phyloP scores from a whole-genome alignment of 2,888 invertebrate species.

The Sinhomidia bicolor region DNA sequence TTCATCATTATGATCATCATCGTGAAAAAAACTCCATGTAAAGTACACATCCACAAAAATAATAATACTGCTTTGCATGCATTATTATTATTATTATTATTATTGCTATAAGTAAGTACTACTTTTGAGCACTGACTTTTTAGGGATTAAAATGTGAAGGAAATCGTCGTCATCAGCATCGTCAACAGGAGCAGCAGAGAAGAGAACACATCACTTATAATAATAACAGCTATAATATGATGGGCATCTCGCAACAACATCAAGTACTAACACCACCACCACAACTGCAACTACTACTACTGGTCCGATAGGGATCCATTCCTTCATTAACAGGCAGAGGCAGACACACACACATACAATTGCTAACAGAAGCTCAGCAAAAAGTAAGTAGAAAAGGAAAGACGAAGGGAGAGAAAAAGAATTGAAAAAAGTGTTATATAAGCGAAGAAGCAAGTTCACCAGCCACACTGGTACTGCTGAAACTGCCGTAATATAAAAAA shows the following conservation, averaged over 20 bases:
- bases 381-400: constrained; percentile 25
- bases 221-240: constrained; percentile 20
- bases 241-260: constrained; percentile 65
- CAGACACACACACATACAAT: constrained; percentile 13
- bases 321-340: constrained; percentile 37
- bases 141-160: constrained; percentile 68
- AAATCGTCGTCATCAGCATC: constrained; percentile 56
- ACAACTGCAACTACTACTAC: constrained; percentile 23
- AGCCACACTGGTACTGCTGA: constrained; percentile 12
- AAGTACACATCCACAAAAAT: neutral
- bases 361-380: neutral
- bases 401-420: constrained; percentile 45
- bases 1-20: no score
- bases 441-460: constrained; percentile 41
- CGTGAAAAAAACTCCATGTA: constrained; percentile 4
- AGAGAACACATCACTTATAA: constrained; percentile 20
- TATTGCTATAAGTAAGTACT: neutral
- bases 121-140: constrained; percentile 65
- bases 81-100: no score
- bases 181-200: neutral
- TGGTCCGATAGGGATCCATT: constrained; percentile 62
- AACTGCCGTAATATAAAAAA: neutral
- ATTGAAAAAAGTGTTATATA: constrained; percentile 64
- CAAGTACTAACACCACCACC: no score
- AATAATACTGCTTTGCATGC: no score